Percentiles rank a stretch among this genome's conserved stretches.
phyloP scores from a whole-genome alignment of 2,113 vertebrate genomes.

The Ranitomeya imitator region DNA sequence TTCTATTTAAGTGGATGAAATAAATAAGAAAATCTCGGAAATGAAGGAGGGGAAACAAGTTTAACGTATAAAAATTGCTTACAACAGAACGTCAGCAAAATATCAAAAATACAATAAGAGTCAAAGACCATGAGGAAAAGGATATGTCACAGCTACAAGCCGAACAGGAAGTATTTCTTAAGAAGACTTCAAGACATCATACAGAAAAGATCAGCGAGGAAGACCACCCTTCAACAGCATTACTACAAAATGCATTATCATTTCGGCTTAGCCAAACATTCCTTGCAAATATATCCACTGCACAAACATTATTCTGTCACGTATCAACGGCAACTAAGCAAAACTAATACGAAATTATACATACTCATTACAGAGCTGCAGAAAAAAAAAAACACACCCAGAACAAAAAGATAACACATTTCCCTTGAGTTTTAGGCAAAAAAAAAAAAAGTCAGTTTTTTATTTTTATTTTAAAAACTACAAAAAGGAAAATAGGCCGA shows the following conservation, averaged over 20 bases:
- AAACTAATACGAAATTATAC: too few relatives aligned
- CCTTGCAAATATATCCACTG: background rate
- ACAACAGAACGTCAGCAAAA: background rate
- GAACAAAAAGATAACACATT: too few relatives aligned
- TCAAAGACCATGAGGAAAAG: constrained; percentile 29
- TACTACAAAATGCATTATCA: background rate
- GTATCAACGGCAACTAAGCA: background rate
- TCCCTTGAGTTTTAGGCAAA: too few relatives aligned
- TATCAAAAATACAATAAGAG: background rate
- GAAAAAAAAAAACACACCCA: too few relatives aligned
- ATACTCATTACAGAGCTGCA: too few relatives aligned
- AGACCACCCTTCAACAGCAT: background rate
- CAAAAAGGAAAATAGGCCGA: too few relatives aligned
- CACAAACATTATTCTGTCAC: background rate
- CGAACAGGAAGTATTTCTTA: constrained; percentile 13
- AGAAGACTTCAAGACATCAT: background rate
- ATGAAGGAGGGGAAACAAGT: background rate
- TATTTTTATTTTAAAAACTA: too few relatives aligned
- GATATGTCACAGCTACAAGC: background rate
- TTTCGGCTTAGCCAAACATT: background rate
- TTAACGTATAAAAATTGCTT: background rate
- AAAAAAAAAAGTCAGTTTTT: too few relatives aligned
- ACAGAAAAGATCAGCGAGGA: background rate
- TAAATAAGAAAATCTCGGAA: background rate
- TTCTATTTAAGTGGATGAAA: too few relatives aligned